Conservation (phyloP, 1,140 invertebrate genomes). For the Euglossa dilemma region DNA sequence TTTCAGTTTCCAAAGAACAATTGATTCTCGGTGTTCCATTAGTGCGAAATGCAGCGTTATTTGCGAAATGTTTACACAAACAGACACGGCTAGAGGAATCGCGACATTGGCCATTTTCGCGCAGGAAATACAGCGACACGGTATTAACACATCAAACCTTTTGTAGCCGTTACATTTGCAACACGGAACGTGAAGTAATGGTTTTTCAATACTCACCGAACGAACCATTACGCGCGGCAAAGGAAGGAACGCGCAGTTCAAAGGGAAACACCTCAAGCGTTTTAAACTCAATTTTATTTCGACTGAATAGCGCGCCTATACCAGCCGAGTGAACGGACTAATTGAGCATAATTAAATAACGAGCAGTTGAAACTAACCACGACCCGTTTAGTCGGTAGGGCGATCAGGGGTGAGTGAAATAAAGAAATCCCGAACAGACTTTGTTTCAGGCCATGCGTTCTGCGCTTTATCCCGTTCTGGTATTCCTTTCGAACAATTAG, state of each 20-base stretch:
- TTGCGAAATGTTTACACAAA: not conserved
- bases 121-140: not conserved
- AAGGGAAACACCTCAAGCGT: not conserved
- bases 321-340: not conserved
- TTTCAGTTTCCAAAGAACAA: too few species aligned
- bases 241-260: not conserved
- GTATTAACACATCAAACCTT: not conserved
- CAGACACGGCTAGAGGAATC: not conserved
- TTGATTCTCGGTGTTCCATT: not conserved
- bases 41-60: not conserved
- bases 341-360: conserved; percentile 37
- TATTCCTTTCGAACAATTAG: not conserved
- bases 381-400: not conserved
- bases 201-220: conserved; percentile 8
- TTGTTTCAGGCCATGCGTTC: not conserved
- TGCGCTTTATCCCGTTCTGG: not conserved
- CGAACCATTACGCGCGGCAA: not conserved
- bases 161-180: not conserved
- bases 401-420: not conserved
- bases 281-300: conserved; percentile 22
- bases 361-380: conserved; percentile 23
- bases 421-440: not conserved
- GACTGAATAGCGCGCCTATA: not conserved
- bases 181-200: not conserved
- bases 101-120: not conserved